phyloP scores from a whole-genome alignment of 2,888 invertebrate genomes.

The Agonopterix subpropinquella region DNA sequence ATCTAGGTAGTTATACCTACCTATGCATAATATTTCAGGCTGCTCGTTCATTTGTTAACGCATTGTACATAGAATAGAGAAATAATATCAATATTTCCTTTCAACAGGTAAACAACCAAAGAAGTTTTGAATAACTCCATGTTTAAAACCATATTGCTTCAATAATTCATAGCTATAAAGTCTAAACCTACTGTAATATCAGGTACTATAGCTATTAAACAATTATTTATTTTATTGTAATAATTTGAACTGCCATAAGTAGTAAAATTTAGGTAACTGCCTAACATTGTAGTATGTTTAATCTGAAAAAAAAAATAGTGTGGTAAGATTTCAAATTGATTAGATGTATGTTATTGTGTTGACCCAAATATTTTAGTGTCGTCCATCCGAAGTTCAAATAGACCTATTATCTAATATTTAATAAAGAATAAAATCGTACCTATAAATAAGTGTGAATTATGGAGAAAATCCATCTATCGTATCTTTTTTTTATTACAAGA shows the following conservation, averaged over 20 bases:
- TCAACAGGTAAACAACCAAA: conserved; percentile 11
- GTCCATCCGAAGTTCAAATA: too few relatives aligned
- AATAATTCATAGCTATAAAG: too few relatives aligned
- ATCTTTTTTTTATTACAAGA: too few relatives aligned
- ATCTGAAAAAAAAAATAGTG: not conserved
- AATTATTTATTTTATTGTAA: conserved; percentile 59
- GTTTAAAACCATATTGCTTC: too few relatives aligned
- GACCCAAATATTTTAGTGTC: not conserved
- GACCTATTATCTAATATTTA: too few relatives aligned
- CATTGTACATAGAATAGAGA: not conserved
- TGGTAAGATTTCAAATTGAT: not conserved
- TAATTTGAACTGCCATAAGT: conserved; percentile 64
- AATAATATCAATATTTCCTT: not conserved
- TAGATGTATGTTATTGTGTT: not conserved
- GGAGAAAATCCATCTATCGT: too few relatives aligned
- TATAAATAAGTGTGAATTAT: too few relatives aligned
- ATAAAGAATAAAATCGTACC: too few relatives aligned
- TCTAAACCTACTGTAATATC: not conserved
- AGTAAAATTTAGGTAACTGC: conserved; percentile 23
- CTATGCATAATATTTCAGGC: too few relatives aligned
- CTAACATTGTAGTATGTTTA: not conserved
- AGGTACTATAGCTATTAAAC: not conserved
- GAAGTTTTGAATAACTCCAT: conserved; percentile 1
- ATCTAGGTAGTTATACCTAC: too few relatives aligned
- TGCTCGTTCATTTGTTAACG: too few relatives aligned